These are phyloP conservation scores for Leptocoma aspasia DNA, from an alignment of 2,113 vertebrate species.

Conservation along the genomic window DNA sequence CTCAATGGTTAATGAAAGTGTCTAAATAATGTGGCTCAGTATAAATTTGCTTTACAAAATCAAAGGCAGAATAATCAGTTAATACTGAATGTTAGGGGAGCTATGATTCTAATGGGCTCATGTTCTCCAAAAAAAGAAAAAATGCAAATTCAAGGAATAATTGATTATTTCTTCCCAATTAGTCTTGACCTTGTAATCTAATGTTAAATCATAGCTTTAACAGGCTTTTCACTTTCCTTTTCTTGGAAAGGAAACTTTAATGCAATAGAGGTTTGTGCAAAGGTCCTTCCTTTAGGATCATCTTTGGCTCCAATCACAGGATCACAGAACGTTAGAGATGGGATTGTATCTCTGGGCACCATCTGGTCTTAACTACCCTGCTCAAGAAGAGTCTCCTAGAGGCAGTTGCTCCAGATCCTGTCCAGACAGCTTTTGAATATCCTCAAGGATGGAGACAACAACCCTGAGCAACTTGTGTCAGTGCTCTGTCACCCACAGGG, in stretches of 20 bases:
- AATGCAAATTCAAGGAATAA: background rate
- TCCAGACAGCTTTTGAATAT: background rate
- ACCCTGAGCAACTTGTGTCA: background rate
- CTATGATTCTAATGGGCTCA: background rate
- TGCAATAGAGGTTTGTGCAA: background rate
- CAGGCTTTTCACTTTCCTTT: background rate
- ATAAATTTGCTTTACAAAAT: background rate
- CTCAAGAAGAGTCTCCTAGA: background rate
- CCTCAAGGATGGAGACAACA: background rate
- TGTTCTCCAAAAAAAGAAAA: background rate
- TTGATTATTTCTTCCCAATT: background rate
- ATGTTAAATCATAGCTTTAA: no score
- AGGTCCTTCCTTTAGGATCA: background rate
- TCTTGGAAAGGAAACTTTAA: background rate
- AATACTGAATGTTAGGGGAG: background rate
- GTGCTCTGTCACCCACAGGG: accelerated
- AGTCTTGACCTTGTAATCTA: background rate
- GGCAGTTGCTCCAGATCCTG: accelerated
- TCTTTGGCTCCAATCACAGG: background rate
- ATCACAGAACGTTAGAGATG: background rate
- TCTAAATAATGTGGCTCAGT: background rate
- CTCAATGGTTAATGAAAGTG: background rate
- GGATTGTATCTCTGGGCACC: background rate
- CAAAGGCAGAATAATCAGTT: background rate
- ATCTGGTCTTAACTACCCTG: background rate